Evolutionary conservation across 2,113 vertebrate genomes (phyloP), one percentile per base, ranked within the genome.

Genomic region (Sitta europaea): DNA sequence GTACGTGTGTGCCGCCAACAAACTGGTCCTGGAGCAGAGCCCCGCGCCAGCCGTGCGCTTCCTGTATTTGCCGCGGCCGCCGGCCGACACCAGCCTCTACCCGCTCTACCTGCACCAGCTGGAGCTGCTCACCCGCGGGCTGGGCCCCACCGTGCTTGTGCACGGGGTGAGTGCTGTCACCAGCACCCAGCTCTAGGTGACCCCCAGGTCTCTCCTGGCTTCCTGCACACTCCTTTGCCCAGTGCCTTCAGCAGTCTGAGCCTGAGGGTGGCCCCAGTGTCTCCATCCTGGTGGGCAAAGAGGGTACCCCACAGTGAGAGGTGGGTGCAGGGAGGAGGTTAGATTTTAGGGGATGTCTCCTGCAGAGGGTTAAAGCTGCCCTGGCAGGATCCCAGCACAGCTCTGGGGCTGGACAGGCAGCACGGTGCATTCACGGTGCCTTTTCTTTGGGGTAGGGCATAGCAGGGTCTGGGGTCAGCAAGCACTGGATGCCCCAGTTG

Each of bases 131-230:
- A 99, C 98, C 65, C 97, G 95, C 0, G 97, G 98, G 88, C 97
- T 99, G 89, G 99, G 99, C n/a, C 99, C 99, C 66, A 99, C 99
- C 1, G 96, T 99, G 84, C 98, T 99, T 61, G 99, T 99, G 92
- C 99, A 99, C 15, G 99, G 99, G 27, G 98, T 99, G 90, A 99
- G 98, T 5, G 98, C 98, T 0, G 99, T 99, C 94, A 99, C 98
- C 96, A 99, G 98, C 96, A 99, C 98, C 19, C 98, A 99, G 96
- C 98, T 99, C 33, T 99, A 96, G 98, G 42, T 38, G 78, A 73
- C 45, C 11, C 48, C 55, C 6, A 55, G 98, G 17, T 35, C 31
- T 40, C 21, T 35, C 24, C 19, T 1, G 1, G 38, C 62, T 81
- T 53, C 66, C 86, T 88, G 40, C 40, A 14, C 53, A 35, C 40